Percentiles rank a stretch among this genome's conserved stretches.
Evolutionary conservation across 2,113 vertebrate species (phyloP).

Genomic region (Crotalus helleri): DNA sequence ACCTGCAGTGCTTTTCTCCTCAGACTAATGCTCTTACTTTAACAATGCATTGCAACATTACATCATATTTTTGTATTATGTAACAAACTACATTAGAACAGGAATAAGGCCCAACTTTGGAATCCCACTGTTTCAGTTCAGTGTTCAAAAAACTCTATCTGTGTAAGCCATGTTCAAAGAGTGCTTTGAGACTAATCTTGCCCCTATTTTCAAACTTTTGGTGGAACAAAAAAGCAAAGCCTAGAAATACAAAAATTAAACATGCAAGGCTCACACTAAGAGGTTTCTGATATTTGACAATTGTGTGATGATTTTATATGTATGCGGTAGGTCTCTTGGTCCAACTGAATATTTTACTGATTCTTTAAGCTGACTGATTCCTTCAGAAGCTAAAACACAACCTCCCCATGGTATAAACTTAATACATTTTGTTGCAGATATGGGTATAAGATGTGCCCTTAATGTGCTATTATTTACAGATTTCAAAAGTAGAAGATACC

Average conservation of each 20-base stretch:
- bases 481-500: neutral
- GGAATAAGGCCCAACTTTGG: neutral
- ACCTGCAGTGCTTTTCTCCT: constrained; percentile 7
- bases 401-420: neutral
- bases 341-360: neutral
- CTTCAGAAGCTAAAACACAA: neutral
- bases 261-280: neutral
- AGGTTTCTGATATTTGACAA: neutral
- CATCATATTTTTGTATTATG: neutral
- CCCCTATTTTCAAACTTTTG: neutral
- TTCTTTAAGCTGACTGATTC: neutral
- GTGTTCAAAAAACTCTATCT: neutral
- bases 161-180: neutral
- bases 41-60: neutral
- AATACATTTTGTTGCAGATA: neutral
- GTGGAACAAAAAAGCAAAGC: neutral
- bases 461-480: neutral
- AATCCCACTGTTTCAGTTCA: neutral
- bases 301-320: neutral
- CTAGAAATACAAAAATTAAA: neutral
- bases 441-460: neutral
- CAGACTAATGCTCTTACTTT: neutral
- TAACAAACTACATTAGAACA: neutral
- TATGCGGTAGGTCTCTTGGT: neutral
- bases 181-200: neutral